phyloP scores from a whole-genome alignment of 1,140 invertebrate genomes.

The Zaprionus inermis region DNA sequence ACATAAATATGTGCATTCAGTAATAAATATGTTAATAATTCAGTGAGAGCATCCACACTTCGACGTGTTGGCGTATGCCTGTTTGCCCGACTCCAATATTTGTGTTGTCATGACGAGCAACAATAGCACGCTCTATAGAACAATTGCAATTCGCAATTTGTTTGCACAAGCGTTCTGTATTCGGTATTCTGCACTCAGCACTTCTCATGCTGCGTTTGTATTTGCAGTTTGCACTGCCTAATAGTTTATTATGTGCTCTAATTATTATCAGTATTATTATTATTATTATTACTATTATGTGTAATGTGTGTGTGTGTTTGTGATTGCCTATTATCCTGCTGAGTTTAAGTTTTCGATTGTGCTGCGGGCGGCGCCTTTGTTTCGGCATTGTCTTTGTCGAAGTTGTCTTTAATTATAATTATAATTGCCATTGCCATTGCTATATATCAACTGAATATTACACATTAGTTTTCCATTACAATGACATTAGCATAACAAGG shows the following conservation, averaged over 20 bases:
- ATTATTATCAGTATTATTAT: conserved; percentile 52
- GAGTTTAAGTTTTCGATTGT: neutral
- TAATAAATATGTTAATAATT: conserved; percentile 2
- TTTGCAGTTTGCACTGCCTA: too few species aligned
- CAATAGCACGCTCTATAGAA: conserved; percentile 65
- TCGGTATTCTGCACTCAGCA: neutral
- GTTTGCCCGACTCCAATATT: conserved; percentile 5
- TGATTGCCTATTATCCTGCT: conserved; percentile 39
- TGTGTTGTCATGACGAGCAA: conserved; percentile 60
- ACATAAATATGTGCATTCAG: too few species aligned
- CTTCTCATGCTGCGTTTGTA: conserved; percentile 17
- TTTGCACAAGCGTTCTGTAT: conserved; percentile 51
- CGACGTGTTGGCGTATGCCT: neutral
- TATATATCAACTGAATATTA: neutral
- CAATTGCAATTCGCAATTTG: conserved; percentile 63
- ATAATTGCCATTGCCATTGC: neutral
- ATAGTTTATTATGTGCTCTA: conserved; percentile 69
- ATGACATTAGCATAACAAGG: neutral
- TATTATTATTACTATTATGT: conserved; percentile 17
- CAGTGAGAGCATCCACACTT: conserved; percentile 24
- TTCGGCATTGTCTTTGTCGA: conserved; percentile 10
- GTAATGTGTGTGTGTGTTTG: too few species aligned
- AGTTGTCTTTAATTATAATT: conserved; percentile 26
- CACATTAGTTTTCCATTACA: conserved; percentile 2
- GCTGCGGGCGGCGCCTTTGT: conserved; percentile 12